Conservation (phyloP, 2,888 invertebrate genomes). For the Gandaritis pyraliata region DNA sequence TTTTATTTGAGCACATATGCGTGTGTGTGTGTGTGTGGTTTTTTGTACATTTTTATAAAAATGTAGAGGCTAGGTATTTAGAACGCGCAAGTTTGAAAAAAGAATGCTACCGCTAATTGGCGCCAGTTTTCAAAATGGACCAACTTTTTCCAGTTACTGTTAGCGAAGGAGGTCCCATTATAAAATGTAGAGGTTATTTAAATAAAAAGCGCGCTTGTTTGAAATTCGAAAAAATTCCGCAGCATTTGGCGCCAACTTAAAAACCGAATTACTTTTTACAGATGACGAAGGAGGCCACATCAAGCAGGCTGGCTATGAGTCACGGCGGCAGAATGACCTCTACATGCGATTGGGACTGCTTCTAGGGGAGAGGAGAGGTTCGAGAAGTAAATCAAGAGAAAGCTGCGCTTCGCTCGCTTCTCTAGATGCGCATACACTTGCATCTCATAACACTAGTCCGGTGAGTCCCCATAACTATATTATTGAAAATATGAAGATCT, state of each 20-base stretch:
- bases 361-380: constrained; percentile 87
- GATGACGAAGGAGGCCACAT: constrained; percentile 90
- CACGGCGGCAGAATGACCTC: constrained; percentile 87
- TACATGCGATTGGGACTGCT: constrained; percentile 93
- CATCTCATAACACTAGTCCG: constrained; percentile 93
- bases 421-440: constrained; percentile 87
- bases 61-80: background rate
- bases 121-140: no score
- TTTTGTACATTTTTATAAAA: background rate
- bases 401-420: constrained; percentile 84
- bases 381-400: constrained; percentile 75
- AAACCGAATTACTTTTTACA: constrained; percentile 55
- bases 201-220: background rate
- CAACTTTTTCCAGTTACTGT: no score
- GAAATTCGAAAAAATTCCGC: background rate
- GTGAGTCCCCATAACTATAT: constrained; percentile 58
- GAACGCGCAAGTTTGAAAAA: no score
- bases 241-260: background rate
- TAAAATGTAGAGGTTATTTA: background rate
- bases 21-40: background rate
- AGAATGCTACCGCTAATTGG: no score
- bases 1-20: background rate
- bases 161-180: no score
- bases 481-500: no score
- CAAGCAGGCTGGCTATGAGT: constrained; percentile 83